Base-by-base conservation (phyloP, 2,113 vertebrate genomes). In the Vicugna pacos region DNA sequence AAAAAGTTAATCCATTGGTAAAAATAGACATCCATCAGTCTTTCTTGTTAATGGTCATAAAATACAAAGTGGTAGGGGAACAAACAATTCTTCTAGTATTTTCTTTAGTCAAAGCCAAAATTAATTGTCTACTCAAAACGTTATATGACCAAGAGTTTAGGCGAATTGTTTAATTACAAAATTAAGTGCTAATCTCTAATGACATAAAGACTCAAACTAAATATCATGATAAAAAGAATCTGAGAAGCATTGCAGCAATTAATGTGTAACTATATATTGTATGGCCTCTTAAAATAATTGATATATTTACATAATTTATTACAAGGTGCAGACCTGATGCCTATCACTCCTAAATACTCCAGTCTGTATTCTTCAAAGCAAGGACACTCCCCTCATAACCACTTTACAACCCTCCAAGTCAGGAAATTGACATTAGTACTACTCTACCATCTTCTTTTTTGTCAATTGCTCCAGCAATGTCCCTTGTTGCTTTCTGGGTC, bases 101-200 rank as follows among this genome's bases (percentile, higher is more conserved):
- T 91, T 80, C 4, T 84, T 85, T 65, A 48, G 35, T 94, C 11
- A 76, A 94, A 93, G 22, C 6, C 54, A 97, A 88, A 91, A 87
- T 30, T 79, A 93, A 81, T 38, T 79, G 46, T 87, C 42, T 87
- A 14, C 16, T 69, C 64, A 91, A 22, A 81, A 90, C 91, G 11
- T 77, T 84, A 92, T 58, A 35, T 72, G n/a, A 82, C 3, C 38
- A 90, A 92, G 12, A 70, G 11, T 87, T 95, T 48, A 28, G 35
- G 73, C 22, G 89, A 73, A 80, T 35, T 42, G 17, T 77, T 75
- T 89, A 72, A 81, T 54, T 81, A 48, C 82, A 92, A 95, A 92
- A 67, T 35, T 76, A 77, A 94, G 69, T 94, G 2, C 56, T 32
- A n/a, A 42, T 42, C 38, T 42, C 38, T 42, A 42, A 42, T 89